Evolutionary conservation across 2,113 vertebrate genomes (phyloP).

Genomic region (Triplophysa rosa): DNA sequence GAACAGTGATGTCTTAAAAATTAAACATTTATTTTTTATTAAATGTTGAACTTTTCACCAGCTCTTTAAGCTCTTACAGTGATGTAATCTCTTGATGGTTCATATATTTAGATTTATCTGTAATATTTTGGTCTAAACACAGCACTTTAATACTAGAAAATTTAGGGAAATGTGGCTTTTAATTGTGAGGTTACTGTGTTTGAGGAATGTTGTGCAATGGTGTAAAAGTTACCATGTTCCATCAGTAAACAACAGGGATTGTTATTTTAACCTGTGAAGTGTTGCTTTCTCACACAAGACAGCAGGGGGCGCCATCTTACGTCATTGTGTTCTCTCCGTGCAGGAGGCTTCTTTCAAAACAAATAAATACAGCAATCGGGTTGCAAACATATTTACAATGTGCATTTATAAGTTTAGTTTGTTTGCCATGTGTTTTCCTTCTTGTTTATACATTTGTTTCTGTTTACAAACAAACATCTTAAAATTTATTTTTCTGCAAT

Average conservation of each 20-base stretch:
- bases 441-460: neutral
- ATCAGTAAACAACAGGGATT: neutral
- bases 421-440: neutral
- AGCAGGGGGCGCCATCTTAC: conserved; percentile 21
- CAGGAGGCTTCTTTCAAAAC: neutral
- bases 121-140: neutral
- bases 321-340: neutral
- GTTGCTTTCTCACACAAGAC: neutral
- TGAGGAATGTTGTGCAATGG: neutral
- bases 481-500: neutral
- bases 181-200: too few species aligned
- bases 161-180: neutral
- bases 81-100: neutral
- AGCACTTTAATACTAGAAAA: neutral
- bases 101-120: conserved; percentile 17
- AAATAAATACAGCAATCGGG: neutral
- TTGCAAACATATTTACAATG: too few species aligned
- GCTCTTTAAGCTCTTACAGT: neutral
- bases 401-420: too few species aligned
- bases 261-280: neutral
- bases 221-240: neutral
- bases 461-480: neutral
- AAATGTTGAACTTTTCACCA: neutral
- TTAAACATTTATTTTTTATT: neutral
- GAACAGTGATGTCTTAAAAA: neutral